Conservation (phyloP, 2,888 invertebrate genomes). For the Diploptera punctata region DNA sequence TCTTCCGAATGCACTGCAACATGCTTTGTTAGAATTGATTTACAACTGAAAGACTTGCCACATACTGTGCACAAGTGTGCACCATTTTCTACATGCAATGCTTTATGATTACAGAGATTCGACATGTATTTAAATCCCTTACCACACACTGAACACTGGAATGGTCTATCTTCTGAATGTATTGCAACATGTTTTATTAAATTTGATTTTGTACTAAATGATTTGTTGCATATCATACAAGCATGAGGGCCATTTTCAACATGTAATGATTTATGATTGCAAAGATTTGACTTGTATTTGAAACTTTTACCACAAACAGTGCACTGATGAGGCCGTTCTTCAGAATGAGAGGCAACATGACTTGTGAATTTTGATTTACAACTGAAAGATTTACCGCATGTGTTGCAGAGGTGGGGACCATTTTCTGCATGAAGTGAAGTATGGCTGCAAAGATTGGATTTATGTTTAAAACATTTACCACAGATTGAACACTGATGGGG, state of each 20-base stretch:
- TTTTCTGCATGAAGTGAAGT: constrained; percentile 5
- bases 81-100: constrained; percentile 23
- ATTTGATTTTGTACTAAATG: constrained; percentile 8
- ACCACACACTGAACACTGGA: constrained; percentile 16
- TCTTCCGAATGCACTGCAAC: constrained; percentile 21
- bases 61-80: constrained; percentile 3
- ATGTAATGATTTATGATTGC: constrained; percentile 13
- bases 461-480: background rate
- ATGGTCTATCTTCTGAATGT: constrained; percentile 18
- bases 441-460: background rate
- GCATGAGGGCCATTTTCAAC: constrained; percentile 1
- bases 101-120: constrained; percentile 21
- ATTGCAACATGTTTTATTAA: constrained; percentile 4
- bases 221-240: background rate
- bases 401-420: constrained; percentile 16
- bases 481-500: background rate
- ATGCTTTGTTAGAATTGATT: constrained; percentile 10
- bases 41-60: constrained; percentile 8
- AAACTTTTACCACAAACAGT: constrained; percentile 25
- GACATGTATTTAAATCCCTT: constrained; percentile 20
- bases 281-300: constrained; percentile 21
- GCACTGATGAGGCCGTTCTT: constrained; percentile 12
- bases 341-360: constrained; percentile 22
- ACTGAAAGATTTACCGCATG: constrained; percentile 23
- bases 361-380: constrained; percentile 1